Evolutionary conservation across 2,113 vertebrate genomes (phyloP).

Genomic region (Chroicocephalus ridibundus): DNA sequence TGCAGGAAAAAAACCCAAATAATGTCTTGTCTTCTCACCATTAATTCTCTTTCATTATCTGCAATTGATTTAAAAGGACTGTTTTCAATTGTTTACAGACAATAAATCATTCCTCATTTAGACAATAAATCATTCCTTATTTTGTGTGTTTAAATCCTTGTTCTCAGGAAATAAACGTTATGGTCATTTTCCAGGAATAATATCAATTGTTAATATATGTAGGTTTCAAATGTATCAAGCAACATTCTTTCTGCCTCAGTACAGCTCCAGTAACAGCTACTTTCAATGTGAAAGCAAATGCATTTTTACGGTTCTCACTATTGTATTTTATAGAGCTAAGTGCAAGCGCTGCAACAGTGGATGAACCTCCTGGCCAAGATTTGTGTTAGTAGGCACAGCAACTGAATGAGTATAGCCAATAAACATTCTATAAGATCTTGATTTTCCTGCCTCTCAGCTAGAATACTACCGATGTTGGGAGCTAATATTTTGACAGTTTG

Average conservation of each 20-base stretch:
- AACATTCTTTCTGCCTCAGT: not conserved
- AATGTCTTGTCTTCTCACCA: not conserved
- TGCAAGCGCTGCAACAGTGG: not conserved
- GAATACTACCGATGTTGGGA: not conserved
- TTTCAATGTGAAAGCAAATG: not conserved
- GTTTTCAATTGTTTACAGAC: slow-evolving; percentile 13
- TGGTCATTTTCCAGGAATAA: not conserved
- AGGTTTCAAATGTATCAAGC: not conserved
- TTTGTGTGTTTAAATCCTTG: not conserved
- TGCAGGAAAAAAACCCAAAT: not conserved
- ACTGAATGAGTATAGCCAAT: not conserved
- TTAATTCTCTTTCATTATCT: slow-evolving; percentile 18
- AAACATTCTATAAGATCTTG: not conserved
- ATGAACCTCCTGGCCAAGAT: not conserved
- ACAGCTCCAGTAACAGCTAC: not conserved
- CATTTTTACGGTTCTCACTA: not conserved
- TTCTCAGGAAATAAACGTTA: not conserved
- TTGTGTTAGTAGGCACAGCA: not conserved
- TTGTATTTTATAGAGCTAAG: not conserved
- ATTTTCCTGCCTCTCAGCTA: not conserved
- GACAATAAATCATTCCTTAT: slow-evolving; percentile 5
- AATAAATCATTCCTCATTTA: slow-evolving; percentile 7
- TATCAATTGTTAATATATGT: not conserved
- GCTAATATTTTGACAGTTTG: not conserved
- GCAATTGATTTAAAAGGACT: slow-evolving; percentile 16